Evolutionary conservation across 2,797 vertebrate species (phyloP), one percentile per base, ranked within the genome.

Genomic region (Furcifer pardalis): DNA sequence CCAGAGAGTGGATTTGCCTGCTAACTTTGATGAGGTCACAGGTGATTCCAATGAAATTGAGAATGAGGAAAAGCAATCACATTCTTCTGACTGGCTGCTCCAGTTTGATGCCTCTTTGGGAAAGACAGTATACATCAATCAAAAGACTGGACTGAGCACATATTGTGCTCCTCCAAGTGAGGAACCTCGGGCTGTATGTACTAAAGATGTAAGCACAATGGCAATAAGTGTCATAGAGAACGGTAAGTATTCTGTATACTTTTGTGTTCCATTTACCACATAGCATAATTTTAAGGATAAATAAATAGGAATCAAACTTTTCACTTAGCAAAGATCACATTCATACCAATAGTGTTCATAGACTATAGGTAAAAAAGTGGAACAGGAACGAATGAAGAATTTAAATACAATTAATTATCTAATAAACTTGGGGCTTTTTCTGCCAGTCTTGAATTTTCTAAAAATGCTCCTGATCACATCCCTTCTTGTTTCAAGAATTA

Each of bases 91-190:
- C 88, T 99, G 99, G 99, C 85, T 98, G 74, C 95, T 96, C 85
- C 97, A 97, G 94, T 99, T 98, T 77, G 97, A 99, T 77, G 68
- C 90, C 68, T 94, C 92, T 0, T 91, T 95, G 35, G 98, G 98
- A 85, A 98, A 91, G 94, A 96, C 88, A 0, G 96, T 97, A 83
- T 98, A 98, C n/a, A 90, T 99, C 91, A 99, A 99, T 94, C 97
- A 87, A 92, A 88, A 93, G 78, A 99, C 98, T 0, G 98, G 98
- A 40, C 96, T 99, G 77, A 99, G 99, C 94, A 97, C 95, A 77
- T 99, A 98, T 0, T 63, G 90, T 21, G 92, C 95, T 73, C 97
- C 97, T 6, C 77, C 95, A 2, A 0, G 35, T 19, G 93, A 96
- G 86, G 96, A 97, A 35, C 90, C 91, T 49, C 92, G 86, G 8